Percentiles rank a stretch among this genome's conserved stretches.
Evolutionary conservation across 2,113 vertebrate genomes (phyloP).

Genomic region (Rafetus swinhoei): DNA sequence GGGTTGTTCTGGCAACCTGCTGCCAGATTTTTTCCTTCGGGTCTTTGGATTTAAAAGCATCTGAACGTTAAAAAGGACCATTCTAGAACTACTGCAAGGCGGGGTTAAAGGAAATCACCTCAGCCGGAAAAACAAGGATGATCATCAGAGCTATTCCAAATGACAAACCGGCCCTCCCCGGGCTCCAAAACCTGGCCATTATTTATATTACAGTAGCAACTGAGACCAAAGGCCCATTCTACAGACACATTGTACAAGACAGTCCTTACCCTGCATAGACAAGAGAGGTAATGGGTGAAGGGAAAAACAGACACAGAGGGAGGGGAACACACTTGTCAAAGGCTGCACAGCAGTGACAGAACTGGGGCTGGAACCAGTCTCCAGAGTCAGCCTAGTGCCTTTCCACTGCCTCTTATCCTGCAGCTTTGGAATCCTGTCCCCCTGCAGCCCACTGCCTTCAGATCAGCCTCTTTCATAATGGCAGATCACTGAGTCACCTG

Average conservation of each 20-base stretch:
- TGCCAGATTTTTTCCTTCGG: constrained; percentile 49
- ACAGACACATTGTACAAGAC: not conserved
- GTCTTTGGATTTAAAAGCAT: constrained; percentile 2
- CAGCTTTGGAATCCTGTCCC: accelerated
- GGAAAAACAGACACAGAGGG: not conserved
- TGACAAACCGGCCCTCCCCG: accelerated
- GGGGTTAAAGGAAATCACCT: not conserved
- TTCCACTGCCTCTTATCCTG: accelerated
- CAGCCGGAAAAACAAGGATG: not conserved
- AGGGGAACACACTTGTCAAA: not conserved
- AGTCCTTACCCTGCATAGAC: not conserved
- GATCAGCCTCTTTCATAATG: not conserved
- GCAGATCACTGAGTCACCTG: not conserved
- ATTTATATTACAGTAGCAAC: not conserved
- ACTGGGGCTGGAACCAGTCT: not conserved
- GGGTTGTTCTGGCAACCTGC: not conserved
- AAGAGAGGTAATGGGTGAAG: not conserved
- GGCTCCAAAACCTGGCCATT: not conserved
- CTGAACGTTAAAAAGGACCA: not conserved
- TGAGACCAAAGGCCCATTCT: not conserved
- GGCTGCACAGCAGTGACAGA: not conserved
- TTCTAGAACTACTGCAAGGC: accelerated
- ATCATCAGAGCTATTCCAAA: accelerated
- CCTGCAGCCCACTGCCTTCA: accelerated
- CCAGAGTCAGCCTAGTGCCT: not conserved